Conservation (phyloP, 35 echinoderm and acorn worm genomes). For the Holothuria glaberrima region DNA sequence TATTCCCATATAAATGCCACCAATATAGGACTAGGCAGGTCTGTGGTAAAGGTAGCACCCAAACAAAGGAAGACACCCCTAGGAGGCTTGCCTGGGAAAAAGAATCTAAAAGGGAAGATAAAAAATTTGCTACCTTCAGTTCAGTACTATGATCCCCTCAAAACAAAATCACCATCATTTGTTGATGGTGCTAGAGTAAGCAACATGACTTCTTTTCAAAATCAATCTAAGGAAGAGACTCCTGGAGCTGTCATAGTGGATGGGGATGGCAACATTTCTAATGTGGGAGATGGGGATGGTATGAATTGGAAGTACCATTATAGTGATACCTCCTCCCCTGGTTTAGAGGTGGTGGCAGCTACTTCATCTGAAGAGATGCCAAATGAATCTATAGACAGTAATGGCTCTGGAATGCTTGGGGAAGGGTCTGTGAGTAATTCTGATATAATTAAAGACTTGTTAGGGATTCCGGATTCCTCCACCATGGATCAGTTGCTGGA, state of each 20-base stretch:
- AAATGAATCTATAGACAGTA: neutral
- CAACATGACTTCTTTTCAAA: no score
- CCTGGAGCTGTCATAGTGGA: no score
- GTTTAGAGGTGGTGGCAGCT: no score
- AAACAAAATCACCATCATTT: neutral
- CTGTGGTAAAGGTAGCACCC: conserved; percentile 35
- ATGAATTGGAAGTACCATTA: conserved; percentile 1
- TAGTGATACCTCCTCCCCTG: neutral
- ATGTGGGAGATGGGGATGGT: neutral
- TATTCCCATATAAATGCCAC: neutral
- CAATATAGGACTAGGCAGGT: neutral
- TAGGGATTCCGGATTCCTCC: conserved; percentile 94
- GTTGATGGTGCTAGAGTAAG: neutral
- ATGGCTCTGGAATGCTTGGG: conserved; percentile 13
- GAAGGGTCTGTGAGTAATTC: conserved; percentile 47
- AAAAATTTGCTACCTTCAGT: conserved; percentile 35
- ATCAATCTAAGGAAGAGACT: no score
- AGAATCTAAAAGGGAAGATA: neutral
- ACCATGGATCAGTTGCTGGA: conserved; percentile 96
- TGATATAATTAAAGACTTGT: conserved; percentile 89
- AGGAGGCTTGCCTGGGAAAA: neutral
- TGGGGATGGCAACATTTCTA: neutral
- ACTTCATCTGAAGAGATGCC: no score
- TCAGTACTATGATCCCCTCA: neutral
- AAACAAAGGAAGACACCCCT: neutral